Evolutionary conservation across 1,140 invertebrate genomes (phyloP).

Genomic region (Tyrophagus putrescentiae): DNA sequence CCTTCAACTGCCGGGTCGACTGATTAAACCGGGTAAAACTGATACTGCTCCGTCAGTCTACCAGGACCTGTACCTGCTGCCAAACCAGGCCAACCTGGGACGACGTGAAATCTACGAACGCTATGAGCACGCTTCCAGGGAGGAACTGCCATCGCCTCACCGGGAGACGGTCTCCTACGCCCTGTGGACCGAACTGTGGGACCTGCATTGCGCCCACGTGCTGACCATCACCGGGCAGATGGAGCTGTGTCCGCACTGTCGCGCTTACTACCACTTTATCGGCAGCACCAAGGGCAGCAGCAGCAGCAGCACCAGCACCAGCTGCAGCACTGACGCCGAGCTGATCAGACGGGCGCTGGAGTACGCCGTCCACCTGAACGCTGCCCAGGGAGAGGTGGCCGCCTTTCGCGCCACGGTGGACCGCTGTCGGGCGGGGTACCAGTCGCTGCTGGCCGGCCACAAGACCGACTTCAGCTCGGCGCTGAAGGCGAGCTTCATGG

Average conservation of each 20-base stretch:
- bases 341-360: neutral
- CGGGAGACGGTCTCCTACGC: slow-evolving; percentile 8
- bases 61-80: slow-evolving; percentile 12
- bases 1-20: slow-evolving; percentile 9
- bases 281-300: neutral
- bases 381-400: neutral
- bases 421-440: neutral
- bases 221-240: neutral
- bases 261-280: too few species aligned
- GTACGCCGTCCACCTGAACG: neutral
- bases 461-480: neutral
- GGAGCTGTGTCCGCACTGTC: slow-evolving; percentile 14
- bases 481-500: neutral
- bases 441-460: neutral
- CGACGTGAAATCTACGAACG: slow-evolving; percentile 15
- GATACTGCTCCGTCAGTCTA: too few species aligned
- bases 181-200: slow-evolving; percentile 17
- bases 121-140: neutral
- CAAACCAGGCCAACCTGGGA: neutral
- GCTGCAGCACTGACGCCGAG: neutral
- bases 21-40: neutral
- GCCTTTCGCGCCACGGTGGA: neutral
- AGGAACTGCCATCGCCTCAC: neutral
- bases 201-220: slow-evolving; percentile 5
- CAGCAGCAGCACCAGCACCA: neutral